A percentile compares a stretch with the other conserved stretches of the same genome.
Evolutionary conservation across 2,888 invertebrate species (phyloP).

Genomic region (Latrodectus hesperus): DNA sequence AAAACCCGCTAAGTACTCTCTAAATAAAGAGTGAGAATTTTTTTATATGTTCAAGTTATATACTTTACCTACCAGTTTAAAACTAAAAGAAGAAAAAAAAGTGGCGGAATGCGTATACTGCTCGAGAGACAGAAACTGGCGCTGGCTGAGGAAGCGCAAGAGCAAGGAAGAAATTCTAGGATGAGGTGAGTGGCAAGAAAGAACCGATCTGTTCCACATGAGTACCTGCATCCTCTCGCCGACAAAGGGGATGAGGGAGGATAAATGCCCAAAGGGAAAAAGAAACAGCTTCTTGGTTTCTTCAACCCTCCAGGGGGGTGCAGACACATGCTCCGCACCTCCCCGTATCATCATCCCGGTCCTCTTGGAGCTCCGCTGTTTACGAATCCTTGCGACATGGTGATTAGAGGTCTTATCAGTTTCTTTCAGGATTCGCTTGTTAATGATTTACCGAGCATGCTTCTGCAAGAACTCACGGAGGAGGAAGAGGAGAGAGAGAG

Average conservation of each 20-base stretch:
- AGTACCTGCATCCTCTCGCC: slow-evolving; percentile 61
- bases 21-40: slow-evolving; percentile 59
- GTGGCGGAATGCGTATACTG: background rate
- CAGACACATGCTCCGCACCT: background rate
- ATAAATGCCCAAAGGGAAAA: slow-evolving; percentile 68
- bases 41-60: slow-evolving; percentile 22
- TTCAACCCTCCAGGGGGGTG: slow-evolving; percentile 23
- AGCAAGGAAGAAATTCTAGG: background rate
- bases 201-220: slow-evolving; percentile 49
- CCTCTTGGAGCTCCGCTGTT: slow-evolving; percentile 41
- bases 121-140: background rate
- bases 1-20: slow-evolving; percentile 62
- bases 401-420: slow-evolving; percentile 69
- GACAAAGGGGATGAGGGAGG: slow-evolving; percentile 61
- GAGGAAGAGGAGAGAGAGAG: slow-evolving; percentile 15
- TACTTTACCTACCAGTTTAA: slow-evolving; percentile 41
- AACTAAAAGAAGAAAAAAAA: slow-evolving; percentile 40
- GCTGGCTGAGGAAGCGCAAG: background rate
- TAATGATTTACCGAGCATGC: slow-evolving; percentile 70
- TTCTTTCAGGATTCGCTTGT: slow-evolving; percentile 70
- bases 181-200: background rate
- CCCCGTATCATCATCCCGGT: background rate
- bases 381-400: slow-evolving; percentile 68
- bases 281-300: slow-evolving; percentile 65
- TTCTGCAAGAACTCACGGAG: slow-evolving; percentile 41